Base-by-base conservation (phyloP, 1,140 invertebrate species). In the Choristoneura fumiferana region DNA sequence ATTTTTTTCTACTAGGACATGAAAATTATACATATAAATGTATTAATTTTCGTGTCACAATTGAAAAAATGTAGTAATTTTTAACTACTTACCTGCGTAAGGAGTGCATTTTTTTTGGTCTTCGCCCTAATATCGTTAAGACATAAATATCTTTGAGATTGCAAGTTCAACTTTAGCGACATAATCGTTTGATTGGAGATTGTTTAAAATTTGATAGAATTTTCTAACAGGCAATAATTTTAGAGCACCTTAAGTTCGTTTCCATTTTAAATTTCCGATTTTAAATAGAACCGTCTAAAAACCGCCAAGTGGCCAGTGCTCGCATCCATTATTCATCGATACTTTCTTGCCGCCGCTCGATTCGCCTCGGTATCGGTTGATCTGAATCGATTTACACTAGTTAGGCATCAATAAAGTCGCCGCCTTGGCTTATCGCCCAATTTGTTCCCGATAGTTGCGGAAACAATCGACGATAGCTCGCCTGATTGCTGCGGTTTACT, bases 301-400 rank as follows among this genome's bases (percentile, higher is more conserved):
- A 57, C 45, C 29, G 12, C 49, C 8, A 35, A 43, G 52, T 29
- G 49, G 37, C 58, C 58, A 55, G 14, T 17, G 22, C 37, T 9
- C 17, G 29, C 38, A 65, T 73, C 56, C 66, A 67, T 71, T 73
- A 69, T 77, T 77, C 68, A 74, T 65, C 56, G 43, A 59, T 63
- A 29, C 69, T 72, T 73, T 74, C 69, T 73, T 76, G 66, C 22
- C 36, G 55, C 52, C 55, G 38, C 33, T 66, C 62, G 65, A 70
- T 71, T 76, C 62, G 58, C 38, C 54, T 15, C 66, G 66, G 60
- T 64, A 76, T 69, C 67, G 58, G 39, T 40, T 33, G 33, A 64
- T 69, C 69, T 57, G 67, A 76, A 78, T 72, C 65, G 69, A 70
- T 73, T 74, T 72, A 69, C 67, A 70, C 67, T 76, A 69, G 64